Base-by-base conservation (phyloP, 2,113 vertebrate genomes). In the Tyto alba region DNA sequence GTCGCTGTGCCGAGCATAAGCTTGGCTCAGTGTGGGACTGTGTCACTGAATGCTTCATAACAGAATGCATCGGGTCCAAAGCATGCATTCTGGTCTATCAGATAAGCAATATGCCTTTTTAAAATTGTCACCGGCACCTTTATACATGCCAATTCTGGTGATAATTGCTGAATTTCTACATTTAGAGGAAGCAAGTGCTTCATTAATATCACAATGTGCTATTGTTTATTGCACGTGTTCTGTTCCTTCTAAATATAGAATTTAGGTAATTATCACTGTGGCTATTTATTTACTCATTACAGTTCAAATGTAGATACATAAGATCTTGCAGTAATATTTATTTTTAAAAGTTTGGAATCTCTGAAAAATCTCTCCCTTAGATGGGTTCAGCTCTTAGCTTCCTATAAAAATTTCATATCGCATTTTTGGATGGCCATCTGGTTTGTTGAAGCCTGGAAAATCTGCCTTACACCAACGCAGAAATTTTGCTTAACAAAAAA, bases 341-440 rank as follows among this genome's bases (percentile, higher is more conserved):
- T 98, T 98, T 98, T 97, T 97, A 97, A 98, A 98, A 97, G 95
- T 98, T 97, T 98, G 97, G 96, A 98, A 94, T 97, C 93, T 98
- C 89, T 97, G 96, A 96, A 97, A 94, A 88, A 93, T 96, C 84
- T 95, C 86, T 98, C 96, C 96, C 91, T 97, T 94, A 98, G 90
- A 96, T 97, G 95, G 95, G 90, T 98, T 97, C 96, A 97, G 96
- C 95, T 97, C 98, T 97, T 95, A 97, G 96, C 96, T 98, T 98
- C 97, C 97, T 98, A 98, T 98, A 98, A 98, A 98, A 98, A 98
- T 98, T 98, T 98, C 97, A 97, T 97, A 97, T 98, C 91, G 97
- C 98, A 98, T 98, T 98, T 98, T 98, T 98, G 98, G 98, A 98
- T 98, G 97, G 97, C 98, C 98, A 98, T 98, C 98, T 98, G 98